Evolutionary conservation across 2,888 invertebrate genomes (phyloP), one percentile per base, ranked within the genome.

Genomic region (Ariolimax columbianus): DNA sequence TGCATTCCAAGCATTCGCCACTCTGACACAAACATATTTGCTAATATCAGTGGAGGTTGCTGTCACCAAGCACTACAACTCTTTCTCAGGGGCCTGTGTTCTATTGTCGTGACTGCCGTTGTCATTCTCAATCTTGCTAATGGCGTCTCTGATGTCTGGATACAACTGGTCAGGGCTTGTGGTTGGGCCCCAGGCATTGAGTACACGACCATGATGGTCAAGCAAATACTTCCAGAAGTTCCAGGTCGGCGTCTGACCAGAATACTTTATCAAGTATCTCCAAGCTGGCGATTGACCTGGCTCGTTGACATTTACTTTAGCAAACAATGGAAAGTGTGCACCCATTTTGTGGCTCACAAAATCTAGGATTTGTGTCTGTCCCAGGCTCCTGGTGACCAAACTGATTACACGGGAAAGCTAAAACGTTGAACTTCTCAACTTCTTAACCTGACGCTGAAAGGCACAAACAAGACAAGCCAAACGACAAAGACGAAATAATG

Each of bases 171-270:
- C 90, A 11, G 91, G 90, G 7, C 88, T 85, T 17, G 90, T 92
- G 87, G 93, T 91, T 4, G 95, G 94, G 11, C 94, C 94, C 95
- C 95, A 95, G 0, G 93, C 92, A 80, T 93, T 90, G 9, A 95
- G 81, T 17, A 95, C 94, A 72, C 93, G 89, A 7, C 95, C 95
- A 73, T 94, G 91, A 66, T 92, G 91, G 89, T 94, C 92, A 3
- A 95, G 93, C 59, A 95, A 89, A 89, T 95, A 95, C 89, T 95
- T 95, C 94, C 94, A 95, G 91, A 95, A 95, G 88, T 95, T 95
- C 95, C 95, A 95, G 66, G 92, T 93, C 26, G 95, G 95, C 2
- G 91, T 89, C 19, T 80, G 82, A n/a, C 91, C 91, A 68, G 90
- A 87, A 47, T 91, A 80, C 63, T 89, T 87, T 80, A 80, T 89